Evolutionary conservation across 2,113 vertebrate species (phyloP).

Genomic region (Carassius carassius): DNA sequence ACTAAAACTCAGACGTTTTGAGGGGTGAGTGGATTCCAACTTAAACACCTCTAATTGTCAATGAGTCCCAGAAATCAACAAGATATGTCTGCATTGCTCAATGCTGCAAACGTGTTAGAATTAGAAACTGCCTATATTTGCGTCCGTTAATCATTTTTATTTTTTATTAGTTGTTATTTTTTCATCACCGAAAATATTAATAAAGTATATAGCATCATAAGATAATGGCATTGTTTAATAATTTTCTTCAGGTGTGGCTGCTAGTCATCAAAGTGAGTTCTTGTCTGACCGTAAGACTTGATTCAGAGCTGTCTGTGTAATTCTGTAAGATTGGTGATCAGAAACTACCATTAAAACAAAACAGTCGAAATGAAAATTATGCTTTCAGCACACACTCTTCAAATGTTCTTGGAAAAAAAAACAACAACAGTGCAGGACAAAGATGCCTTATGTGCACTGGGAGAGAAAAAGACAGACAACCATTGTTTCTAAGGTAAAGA

Average conservation of each 20-base stretch:
- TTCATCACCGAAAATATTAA: neutral
- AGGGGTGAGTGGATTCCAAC: no score
- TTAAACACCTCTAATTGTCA: no score
- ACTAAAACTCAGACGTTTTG: no score
- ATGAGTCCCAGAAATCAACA: no score
- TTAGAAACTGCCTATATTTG: no score
- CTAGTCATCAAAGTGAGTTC: neutral
- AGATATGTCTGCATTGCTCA: no score
- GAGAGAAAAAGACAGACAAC: neutral
- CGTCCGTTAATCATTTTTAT: no score
- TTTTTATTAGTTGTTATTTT: no score
- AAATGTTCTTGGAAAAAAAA: conserved; percentile 15
- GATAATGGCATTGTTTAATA: neutral
- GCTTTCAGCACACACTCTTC: neutral
- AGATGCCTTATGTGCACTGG: neutral
- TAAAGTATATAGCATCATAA: neutral
- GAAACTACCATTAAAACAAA: neutral
- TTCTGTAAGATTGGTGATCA: neutral
- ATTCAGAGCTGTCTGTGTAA: neutral
- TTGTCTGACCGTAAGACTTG: neutral
- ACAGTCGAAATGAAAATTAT: neutral
- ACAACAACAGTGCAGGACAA: conserved; percentile 16
- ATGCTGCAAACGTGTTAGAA: no score
- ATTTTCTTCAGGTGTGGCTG: neutral
- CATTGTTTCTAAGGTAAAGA: conserved; percentile 31